Evolutionary conservation across 2,888 invertebrate species (phyloP).

Genomic region (Acanthopleura granulata): DNA sequence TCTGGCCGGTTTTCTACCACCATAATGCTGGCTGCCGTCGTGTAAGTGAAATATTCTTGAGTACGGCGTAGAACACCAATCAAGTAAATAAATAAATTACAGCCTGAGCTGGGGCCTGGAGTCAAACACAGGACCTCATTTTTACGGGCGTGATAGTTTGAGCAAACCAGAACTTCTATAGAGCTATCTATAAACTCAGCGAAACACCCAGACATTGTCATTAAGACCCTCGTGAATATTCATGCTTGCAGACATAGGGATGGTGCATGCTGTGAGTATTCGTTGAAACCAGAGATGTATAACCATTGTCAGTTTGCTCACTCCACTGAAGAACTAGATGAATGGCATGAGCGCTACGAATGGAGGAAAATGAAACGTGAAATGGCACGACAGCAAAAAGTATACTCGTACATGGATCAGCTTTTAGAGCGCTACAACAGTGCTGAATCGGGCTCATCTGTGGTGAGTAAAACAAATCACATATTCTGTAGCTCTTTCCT

Average conservation of each 20-base stretch:
- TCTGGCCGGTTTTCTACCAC: too few relatives aligned
- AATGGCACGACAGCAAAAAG: conserved; percentile 56
- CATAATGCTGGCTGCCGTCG: too few relatives aligned
- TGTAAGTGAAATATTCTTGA: too few relatives aligned
- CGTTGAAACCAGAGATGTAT: conserved; percentile 58
- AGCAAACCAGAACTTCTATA: too few relatives aligned
- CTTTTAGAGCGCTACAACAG: conserved; percentile 57
- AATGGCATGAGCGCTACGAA: conserved; percentile 63
- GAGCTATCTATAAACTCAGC: too few relatives aligned
- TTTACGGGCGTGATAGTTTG: too few relatives aligned
- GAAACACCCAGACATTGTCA: background rate
- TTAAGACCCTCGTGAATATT: too few relatives aligned
- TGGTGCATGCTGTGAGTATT: conserved; percentile 55
- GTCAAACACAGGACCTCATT: too few relatives aligned
- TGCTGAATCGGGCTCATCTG: conserved; percentile 48
- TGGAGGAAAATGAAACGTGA: conserved; percentile 64
- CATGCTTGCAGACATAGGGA: conserved; percentile 40
- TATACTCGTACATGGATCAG: conserved; percentile 64
- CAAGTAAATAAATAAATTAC: too few relatives aligned
- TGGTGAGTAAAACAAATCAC: conserved; percentile 43
- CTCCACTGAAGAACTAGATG: conserved; percentile 64
- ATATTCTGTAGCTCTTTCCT: too few relatives aligned
- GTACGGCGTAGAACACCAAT: too few relatives aligned
- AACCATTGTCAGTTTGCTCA: conserved; percentile 65
- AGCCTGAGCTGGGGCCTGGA: too few relatives aligned